phyloP scores from a whole-genome alignment of 2,797 vertebrate species.

The Sebastes jordani region DNA sequence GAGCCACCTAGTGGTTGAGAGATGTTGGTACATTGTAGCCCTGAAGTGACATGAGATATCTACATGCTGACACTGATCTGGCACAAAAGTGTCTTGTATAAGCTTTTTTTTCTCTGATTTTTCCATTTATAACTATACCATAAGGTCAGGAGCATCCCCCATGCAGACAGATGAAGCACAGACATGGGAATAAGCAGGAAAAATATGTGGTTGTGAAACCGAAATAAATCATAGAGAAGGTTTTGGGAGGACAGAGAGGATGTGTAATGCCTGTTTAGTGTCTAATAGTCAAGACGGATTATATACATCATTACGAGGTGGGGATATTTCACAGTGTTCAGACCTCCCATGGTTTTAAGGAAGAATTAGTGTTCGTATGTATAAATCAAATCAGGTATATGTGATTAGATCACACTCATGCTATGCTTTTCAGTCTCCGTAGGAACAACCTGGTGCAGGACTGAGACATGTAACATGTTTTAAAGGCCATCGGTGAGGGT shows the following conservation, averaged over 20 bases:
- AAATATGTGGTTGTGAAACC: conserved; percentile 48
- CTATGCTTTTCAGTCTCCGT: not conserved
- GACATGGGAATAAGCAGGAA: conserved; percentile 20
- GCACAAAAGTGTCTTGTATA: not conserved
- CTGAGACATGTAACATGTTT: not conserved
- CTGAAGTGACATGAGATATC: not conserved
- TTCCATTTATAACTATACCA: conserved; percentile 20
- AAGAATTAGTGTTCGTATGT: not conserved
- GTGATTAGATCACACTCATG: not conserved
- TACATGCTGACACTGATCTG: conserved; percentile 2
- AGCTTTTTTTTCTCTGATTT: not conserved
- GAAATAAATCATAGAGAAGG: conserved; percentile 14
- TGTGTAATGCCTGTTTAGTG: conserved; percentile 22
- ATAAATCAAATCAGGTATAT: not conserved
- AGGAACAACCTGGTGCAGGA: not conserved
- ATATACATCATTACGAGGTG: not conserved
- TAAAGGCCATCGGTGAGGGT: not conserved
- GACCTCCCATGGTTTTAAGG: not conserved
- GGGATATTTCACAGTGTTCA: not conserved
- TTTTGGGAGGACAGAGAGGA: conserved; percentile 17
- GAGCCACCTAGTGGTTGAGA: conserved; percentile 54
- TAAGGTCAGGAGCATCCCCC: conserved; percentile 26
- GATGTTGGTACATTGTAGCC: not conserved
- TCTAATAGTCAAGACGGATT: conserved; percentile 18
- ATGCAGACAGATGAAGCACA: conserved; percentile 26